phyloP scores from a whole-genome alignment of 2,888 invertebrate species.

The Anorthoa munda region DNA sequence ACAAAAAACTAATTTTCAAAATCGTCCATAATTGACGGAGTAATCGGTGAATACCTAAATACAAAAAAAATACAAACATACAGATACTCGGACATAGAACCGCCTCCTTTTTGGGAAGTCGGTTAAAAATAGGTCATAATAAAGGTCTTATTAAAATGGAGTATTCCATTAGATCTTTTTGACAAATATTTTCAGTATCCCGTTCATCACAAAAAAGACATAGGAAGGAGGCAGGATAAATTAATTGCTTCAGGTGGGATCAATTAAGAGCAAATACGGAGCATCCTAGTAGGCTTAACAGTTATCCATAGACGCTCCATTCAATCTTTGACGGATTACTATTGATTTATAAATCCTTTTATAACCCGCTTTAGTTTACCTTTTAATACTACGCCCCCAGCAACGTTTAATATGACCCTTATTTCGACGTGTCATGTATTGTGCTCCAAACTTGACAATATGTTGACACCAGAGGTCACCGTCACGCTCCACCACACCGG shows the following conservation, averaged over 20 bases:
- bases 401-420: slow-evolving; percentile 17
- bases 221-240: too few relatives aligned
- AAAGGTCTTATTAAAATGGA: too few relatives aligned
- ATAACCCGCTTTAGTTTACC: background rate
- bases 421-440: slow-evolving; percentile 28
- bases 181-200: background rate
- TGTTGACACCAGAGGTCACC: slow-evolving; percentile 46
- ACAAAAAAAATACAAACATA: too few relatives aligned
- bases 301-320: background rate
- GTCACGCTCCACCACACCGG: slow-evolving; percentile 14
- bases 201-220: background rate
- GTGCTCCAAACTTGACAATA: slow-evolving; percentile 26
- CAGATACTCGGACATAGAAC: too few relatives aligned
- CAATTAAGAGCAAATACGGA: too few relatives aligned
- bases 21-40: too few relatives aligned
- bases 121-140: too few relatives aligned
- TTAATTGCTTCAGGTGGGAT: too few relatives aligned
- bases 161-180: background rate
- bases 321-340: background rate
- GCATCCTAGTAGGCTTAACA: too few relatives aligned
- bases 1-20: too few relatives aligned
- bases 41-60: too few relatives aligned
- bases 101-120: too few relatives aligned
- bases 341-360: background rate
- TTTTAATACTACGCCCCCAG: background rate